A percentile compares a stretch with the other conserved stretches of the same genome.
phyloP scores from a whole-genome alignment of 2,888 invertebrate genomes.

The Drosophila seclusa region DNA sequence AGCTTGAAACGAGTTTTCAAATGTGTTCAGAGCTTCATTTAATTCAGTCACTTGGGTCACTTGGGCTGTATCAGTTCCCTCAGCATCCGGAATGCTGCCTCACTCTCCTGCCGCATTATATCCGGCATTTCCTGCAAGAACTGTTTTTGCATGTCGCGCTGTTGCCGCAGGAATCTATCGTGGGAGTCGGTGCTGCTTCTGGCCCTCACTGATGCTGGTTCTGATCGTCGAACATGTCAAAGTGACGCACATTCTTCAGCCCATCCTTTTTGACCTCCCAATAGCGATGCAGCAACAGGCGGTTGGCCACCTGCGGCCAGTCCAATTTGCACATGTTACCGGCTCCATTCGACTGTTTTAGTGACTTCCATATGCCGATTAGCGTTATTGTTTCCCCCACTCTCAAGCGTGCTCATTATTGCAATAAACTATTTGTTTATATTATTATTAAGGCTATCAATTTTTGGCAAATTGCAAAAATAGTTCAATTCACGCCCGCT shows the following conservation, averaged over 20 bases:
- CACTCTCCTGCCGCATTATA: conserved; percentile 63
- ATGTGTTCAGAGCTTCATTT: not conserved
- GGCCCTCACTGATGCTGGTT: conserved; percentile 51
- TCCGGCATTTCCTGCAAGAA: conserved; percentile 53
- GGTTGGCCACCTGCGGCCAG: conserved; percentile 38
- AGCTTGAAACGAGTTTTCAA: conserved; percentile 56
- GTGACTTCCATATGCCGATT: conserved; percentile 30
- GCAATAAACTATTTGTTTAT: conserved; percentile 22
- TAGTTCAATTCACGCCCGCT: not conserved
- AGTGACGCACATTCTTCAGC: conserved; percentile 54
- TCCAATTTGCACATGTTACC: conserved; percentile 14
- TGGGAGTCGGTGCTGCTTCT: conserved; percentile 55
- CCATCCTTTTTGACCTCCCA: conserved; percentile 62
- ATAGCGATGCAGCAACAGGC: conserved; percentile 32
- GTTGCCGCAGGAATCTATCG: conserved; percentile 60
- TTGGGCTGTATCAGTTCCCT: conserved; percentile 51
- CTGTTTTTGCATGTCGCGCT: conserved; percentile 54
- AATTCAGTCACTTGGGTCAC: conserved; percentile 12
- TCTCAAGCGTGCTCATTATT: conserved; percentile 37
- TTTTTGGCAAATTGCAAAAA: not conserved
- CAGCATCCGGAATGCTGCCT: conserved; percentile 59
- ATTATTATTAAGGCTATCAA: not conserved
- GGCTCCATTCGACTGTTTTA: conserved; percentile 7
- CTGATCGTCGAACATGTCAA: conserved; percentile 51
- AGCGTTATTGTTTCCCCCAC: conserved; percentile 38